Percentiles rank a stretch among this genome's conserved stretches.
Conservation (phyloP, 2,113 vertebrate species). For the Steatornis caripensis region DNA sequence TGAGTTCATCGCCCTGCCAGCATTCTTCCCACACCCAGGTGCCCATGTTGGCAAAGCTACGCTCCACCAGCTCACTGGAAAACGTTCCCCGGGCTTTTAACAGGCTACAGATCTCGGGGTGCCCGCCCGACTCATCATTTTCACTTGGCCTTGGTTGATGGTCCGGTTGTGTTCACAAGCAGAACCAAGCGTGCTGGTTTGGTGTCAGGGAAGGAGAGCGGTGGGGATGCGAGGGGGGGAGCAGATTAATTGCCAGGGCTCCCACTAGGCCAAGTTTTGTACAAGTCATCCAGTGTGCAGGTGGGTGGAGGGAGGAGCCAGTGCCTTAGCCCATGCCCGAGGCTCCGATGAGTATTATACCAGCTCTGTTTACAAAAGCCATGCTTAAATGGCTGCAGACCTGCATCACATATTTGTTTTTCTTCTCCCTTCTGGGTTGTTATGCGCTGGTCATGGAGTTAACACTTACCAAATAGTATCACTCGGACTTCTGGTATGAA, state of each 20-base stretch:
- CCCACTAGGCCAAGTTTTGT: background rate
- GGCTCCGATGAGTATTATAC: conserved; percentile 18
- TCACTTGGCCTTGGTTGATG: background rate
- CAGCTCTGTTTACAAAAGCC: conserved; percentile 39
- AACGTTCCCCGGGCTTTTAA: background rate
- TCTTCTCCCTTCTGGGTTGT: background rate
- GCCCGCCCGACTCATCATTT: background rate
- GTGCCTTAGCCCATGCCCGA: background rate
- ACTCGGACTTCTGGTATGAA: background rate
- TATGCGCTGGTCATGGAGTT: background rate
- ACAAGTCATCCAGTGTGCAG: background rate
- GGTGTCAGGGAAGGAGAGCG: background rate
- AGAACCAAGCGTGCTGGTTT: background rate
- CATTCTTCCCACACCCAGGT: conserved; percentile 59
- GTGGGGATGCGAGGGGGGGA: background rate
- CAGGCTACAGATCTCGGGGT: background rate
- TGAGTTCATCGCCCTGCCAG: conserved; percentile 57
- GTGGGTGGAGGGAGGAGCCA: conserved; percentile 48
- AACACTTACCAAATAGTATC: background rate
- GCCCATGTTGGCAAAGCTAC: conserved; percentile 8
- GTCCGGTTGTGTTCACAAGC: background rate
- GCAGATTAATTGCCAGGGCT: background rate
- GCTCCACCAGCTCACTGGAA: background rate
- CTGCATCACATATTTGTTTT: conserved; percentile 40
- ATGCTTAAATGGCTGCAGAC: background rate